Percentiles rank a stretch among this genome's conserved stretches.
phyloP scores from a whole-genome alignment of 2,113 vertebrate species.

The Crotalus viridis region DNA sequence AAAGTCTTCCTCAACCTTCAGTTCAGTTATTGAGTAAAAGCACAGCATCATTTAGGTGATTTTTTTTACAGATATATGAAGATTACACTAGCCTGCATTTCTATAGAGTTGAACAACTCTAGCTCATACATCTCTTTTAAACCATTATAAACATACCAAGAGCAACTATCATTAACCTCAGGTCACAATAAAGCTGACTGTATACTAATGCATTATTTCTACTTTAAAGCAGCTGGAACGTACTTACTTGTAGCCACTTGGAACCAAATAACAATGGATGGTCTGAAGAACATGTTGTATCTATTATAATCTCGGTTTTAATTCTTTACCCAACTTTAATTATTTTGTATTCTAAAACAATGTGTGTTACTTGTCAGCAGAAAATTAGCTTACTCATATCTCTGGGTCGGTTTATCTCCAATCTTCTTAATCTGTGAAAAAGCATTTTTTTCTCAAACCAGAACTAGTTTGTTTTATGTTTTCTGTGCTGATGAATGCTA shows the following conservation, averaged over 20 bases:
- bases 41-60: conserved; percentile 38
- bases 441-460: conserved; percentile 62
- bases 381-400: conserved; percentile 72
- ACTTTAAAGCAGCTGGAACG: conserved; percentile 64
- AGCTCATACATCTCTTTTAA: conserved; percentile 67
- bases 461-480: conserved; percentile 50
- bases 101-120: conserved; percentile 51
- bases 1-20: conserved; percentile 55
- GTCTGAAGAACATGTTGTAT: conserved; percentile 64
- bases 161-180: conserved; percentile 63
- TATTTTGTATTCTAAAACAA: conserved; percentile 70
- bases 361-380: conserved; percentile 68
- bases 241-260: conserved; percentile 68
- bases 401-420: conserved; percentile 66
- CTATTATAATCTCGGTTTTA: conserved; percentile 71
- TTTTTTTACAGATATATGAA: conserved; percentile 32
- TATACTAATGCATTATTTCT: conserved; percentile 70
- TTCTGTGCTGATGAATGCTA: conserved; percentile 29
- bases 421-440: conserved; percentile 64
- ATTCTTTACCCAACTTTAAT: conserved; percentile 72
- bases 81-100: conserved; percentile 37
- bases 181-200: conserved; percentile 61
- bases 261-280: conserved; percentile 69
- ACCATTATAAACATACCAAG: conserved; percentile 65
- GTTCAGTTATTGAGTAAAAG: conserved; percentile 59